Base-by-base conservation (phyloP, 2,888 invertebrate genomes). In the Stomorhina lunata region DNA sequence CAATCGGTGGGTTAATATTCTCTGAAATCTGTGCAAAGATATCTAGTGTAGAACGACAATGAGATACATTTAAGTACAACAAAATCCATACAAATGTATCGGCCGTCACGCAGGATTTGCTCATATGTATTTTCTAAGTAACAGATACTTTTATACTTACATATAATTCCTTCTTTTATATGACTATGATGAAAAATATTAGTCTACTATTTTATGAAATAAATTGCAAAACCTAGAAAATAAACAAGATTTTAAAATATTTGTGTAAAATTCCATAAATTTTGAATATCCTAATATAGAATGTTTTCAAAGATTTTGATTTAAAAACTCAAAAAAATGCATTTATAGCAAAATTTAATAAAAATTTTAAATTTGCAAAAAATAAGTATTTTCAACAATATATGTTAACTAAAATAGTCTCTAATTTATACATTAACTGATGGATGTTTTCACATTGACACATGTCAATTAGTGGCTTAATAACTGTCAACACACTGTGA, bases 401-500 rank as follows among this genome's bases (percentile, higher is more conserved):
- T 20, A 12, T 34, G 37, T 22, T 34, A 3, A 6, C 32, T 5
- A 48, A 32, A 63, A 27, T n/a, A 34, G 5, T 20, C 34, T 50
- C 15, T 50, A 50, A 66, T 50, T 50, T 59, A 50, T 34, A 32
- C 10, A 22, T 48, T 61, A 4, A 25, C 34, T 77, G 53, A 48
- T 9, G 66, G 45, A 66, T 72, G 25, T 68, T 77, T 81, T 66
- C 34, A 37, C 66, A 27, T 72, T 81, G 81, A 77, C 81, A 68
- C 66, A 29, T 81, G 81, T 77, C 81, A 81, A 72, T 81, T 81
- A 77, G 77, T 71, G 72, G 55, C 20, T 37, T 61, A 72, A 72
- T 72, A 81, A 72, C 61, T 81, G 77, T 81, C 81, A 72, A 72
- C 59, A 81, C 68, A 81, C 55, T 77, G 66, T 68, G 72, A 77